These are phyloP conservation scores for Pissodes strobi DNA, from an alignment of 1,140 invertebrate genomes.

Conservation along the genomic window DNA sequence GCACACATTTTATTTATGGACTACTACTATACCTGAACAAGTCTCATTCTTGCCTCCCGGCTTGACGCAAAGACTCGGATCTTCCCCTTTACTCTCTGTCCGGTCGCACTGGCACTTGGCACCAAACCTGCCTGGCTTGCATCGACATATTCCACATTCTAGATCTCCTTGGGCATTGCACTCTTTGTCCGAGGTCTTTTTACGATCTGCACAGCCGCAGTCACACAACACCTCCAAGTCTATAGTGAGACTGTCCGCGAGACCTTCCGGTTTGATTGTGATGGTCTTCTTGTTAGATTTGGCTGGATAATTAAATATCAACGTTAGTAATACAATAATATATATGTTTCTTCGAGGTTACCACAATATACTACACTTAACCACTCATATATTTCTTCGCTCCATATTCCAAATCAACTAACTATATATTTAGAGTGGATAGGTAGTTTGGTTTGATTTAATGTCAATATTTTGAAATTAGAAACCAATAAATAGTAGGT, in stretches of 20 bases:
- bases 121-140: conserved; percentile 78
- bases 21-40: conserved; percentile 42
- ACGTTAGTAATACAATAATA: neutral
- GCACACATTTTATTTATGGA: too few relatives aligned
- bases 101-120: conserved; percentile 79
- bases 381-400: too few relatives aligned
- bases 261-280: conserved; percentile 87
- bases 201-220: conserved; percentile 77
- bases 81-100: conserved; percentile 20
- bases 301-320: conserved; percentile 1
- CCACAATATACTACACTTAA: too few relatives aligned
- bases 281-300: conserved; percentile 23
- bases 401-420: too few relatives aligned
- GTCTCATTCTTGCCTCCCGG: conserved; percentile 27
- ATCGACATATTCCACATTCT: conserved; percentile 89
- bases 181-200: conserved; percentile 55
- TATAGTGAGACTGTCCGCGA: conserved; percentile 83
- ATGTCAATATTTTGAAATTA: too few relatives aligned
- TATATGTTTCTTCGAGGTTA: too few relatives aligned
- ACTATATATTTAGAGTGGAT: too few relatives aligned
- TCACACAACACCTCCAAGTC: conserved; percentile 89
- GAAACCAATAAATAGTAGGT: too few relatives aligned
- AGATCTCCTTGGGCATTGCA: conserved; percentile 72
- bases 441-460: too few relatives aligned
- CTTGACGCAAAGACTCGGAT: conserved; percentile 37